Evolutionary conservation across 35 echinoderm and acorn worm species (phyloP), one percentile per base, ranked within the genome.

Genomic region (Lytechinus pictus): DNA sequence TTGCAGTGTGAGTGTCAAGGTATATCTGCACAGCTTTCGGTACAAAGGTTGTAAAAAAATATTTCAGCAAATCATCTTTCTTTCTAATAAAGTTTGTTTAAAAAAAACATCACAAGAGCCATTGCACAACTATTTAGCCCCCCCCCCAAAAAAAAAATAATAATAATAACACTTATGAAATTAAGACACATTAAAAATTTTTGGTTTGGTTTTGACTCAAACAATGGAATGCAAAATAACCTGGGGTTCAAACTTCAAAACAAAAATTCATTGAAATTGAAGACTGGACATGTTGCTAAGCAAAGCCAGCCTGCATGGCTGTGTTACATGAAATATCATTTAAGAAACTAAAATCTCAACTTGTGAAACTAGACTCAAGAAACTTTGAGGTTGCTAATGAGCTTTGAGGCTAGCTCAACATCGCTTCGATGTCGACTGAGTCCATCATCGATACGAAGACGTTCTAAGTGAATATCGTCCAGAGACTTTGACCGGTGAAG

Each of bases 401-500:
- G 60, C 54, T 95, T 95, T 57, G 97, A 90, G 87, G 95, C 95
- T 92, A 95, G 89, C 72, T 97, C 97, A n/a, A 97, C 60, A 52
- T 97, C 95, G 29, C 94, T 87, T 52, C 89, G 60, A 24, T 94
- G 87, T 61, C 60, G 54, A 27, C 57, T 93, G 27, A 56, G 87
- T 54, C 91, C 89, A 44, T 86, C 87, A 54, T 94, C 89, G 8
- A 54, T 79, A 12, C 55, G 29, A 52, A 57, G 52, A 19, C 91
- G 14, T 54, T 27, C 61, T 12, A 93, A 13, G 2, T 86, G 57
- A 3, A 97, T n/a, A 56, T 97, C 97, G 89, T 97, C 97, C 19
- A 97, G 60, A 57, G 97, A 97, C 72, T 96, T 96, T 79, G 97
- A 97, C 9, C 97, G 86, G n/a, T 54, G 94, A 52, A 96, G 95